Evolutionary conservation across 2,113 vertebrate genomes (phyloP).

Genomic region (Tychaedon coryphoeus): DNA sequence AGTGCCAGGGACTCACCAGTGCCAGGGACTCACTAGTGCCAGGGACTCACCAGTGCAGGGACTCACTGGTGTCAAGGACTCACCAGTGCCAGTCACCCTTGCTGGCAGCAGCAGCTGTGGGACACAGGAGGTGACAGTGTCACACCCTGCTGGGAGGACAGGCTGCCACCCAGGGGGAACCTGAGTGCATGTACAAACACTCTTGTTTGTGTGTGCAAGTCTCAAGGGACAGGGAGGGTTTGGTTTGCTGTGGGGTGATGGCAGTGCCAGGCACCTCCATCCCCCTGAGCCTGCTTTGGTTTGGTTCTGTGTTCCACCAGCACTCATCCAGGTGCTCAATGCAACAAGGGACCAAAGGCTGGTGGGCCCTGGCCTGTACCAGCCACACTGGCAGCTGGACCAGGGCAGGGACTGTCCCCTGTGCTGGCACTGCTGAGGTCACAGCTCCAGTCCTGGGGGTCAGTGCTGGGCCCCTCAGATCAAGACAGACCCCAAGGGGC

Average conservation of each 20-base stretch:
- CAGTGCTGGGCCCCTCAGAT: too few relatives aligned
- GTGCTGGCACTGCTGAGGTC: not conserved
- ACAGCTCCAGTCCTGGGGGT: not conserved
- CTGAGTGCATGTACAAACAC: not conserved
- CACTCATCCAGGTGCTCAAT: not conserved
- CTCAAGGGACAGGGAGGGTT: not conserved
- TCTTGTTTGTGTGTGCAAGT: too few relatives aligned
- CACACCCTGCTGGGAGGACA: accelerated
- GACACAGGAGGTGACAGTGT: accelerated
- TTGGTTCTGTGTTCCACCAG: not conserved
- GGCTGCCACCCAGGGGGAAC: not conserved
- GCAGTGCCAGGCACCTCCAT: not conserved
- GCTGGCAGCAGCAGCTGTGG: not conserved
- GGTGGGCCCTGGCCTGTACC: not conserved
- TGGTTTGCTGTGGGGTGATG: not conserved
- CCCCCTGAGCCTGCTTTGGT: not conserved
- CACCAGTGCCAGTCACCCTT: not conserved
- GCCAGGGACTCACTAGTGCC: too few relatives aligned
- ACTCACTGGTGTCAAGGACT: accelerated
- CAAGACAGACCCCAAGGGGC: too few relatives aligned
- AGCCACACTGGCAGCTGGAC: not conserved
- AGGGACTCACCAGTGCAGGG: too few relatives aligned
- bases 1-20: too few relatives aligned
- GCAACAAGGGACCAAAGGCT: not conserved
- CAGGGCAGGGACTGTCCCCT: not conserved